Base-by-base conservation (phyloP, 2,888 invertebrate species). In the Hirtodrosophila trivittata region DNA sequence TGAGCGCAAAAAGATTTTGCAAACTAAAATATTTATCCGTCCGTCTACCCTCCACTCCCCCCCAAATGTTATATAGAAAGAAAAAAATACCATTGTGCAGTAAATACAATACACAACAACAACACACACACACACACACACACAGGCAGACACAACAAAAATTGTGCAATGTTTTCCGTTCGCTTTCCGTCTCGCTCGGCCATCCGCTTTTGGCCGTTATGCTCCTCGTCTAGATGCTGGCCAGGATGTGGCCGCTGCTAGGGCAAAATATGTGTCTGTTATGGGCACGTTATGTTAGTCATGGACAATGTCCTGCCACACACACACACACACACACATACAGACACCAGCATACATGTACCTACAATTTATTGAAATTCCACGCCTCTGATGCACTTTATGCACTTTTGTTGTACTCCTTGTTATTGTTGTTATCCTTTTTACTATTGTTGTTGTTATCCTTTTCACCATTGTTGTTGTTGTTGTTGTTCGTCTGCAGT, bases 231-330 rank as follows among this genome's bases (percentile, higher is more conserved):
- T 45, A 16, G 56, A 41, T 45, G 12, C 50, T 83, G 54, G 55
- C 42, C 81, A 85, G 87, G 87, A 87, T 86, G 77, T 78, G 75
- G 66, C 65, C 76, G 67, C 78, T 88, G 89, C 77, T 80, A 78
- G 77, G 76, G 73, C 83, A 80, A 89, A 89, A 89, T 89, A 89
- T 89, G 88, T 89, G 89, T 80, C 87, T 88, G 89, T 89, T 89
- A 88, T 88, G 80, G 87, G 80, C 87, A 85, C 86, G 87, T 86
- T 87, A 84, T 86, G 87, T 80, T 87, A 75, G 80, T 75, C 82
- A 62, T 73, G 77, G 66, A 76, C 85, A 83, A 65, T 77, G 76
- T 30, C 37, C 77, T 75, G 75, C 66, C 49, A 51, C 46, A 28
- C 41, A 47, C 30, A 35, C 39, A 42, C 51, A 68, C 30, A 35